These are phyloP conservation scores for Acanthoscelides obtectus DNA, from an alignment of 2,888 invertebrate genomes.

Conservation along the genomic window DNA sequence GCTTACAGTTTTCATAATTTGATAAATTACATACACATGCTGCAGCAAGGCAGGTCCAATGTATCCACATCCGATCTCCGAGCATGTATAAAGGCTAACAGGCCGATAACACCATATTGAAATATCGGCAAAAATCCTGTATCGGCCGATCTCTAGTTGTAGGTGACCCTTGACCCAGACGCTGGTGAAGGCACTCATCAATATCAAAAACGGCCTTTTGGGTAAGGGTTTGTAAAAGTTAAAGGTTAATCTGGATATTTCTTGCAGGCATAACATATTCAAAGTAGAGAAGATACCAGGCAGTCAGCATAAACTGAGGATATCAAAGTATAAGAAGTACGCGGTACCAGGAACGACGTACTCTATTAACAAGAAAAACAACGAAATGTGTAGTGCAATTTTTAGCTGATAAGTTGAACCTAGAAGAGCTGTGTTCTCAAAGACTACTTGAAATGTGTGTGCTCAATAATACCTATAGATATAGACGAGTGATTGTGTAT, in stretches of 20 bases:
- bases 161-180: too few species aligned
- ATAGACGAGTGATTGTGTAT: not conserved
- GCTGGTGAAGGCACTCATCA: too few species aligned
- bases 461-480: not conserved
- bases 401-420: constrained; percentile 24
- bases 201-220: too few species aligned
- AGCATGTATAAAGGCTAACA: too few species aligned
- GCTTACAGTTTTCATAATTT: too few species aligned
- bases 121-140: too few species aligned
- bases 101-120: too few species aligned
- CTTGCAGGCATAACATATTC: constrained; percentile 55
- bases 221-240: not conserved
- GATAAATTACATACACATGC: too few species aligned
- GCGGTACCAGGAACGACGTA: constrained; percentile 66
- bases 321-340: constrained; percentile 52
- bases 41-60: too few species aligned
- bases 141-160: too few species aligned
- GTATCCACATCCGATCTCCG: too few species aligned
- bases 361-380: constrained; percentile 71
- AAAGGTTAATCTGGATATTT: too few species aligned
- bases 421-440: not conserved
- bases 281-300: constrained; percentile 63
- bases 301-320: constrained; percentile 57
- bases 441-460: not conserved
- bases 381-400: constrained; percentile 64